Percentiles rank a stretch among this genome's conserved stretches.
These are phyloP conservation scores for Spilosoma lubricipeda DNA, from an alignment of 2,888 invertebrate genomes.

Conservation along the genomic window DNA sequence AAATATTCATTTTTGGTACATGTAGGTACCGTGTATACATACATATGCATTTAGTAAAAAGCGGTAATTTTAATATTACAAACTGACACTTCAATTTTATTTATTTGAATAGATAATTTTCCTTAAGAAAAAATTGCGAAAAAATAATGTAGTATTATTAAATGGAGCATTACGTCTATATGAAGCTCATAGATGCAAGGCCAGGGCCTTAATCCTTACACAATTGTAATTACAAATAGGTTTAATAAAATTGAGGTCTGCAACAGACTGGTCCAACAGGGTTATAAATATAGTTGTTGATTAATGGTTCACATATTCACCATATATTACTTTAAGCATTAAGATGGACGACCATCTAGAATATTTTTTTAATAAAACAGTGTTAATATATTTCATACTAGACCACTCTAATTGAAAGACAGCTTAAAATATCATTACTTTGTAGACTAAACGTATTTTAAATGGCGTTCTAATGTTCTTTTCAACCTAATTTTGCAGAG, in stretches of 20 bases:
- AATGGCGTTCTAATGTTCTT: slow-evolving; percentile 30
- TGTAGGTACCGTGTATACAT: too few relatives aligned
- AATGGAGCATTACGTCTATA: background rate
- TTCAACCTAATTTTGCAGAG: slow-evolving; percentile 8
- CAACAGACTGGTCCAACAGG: background rate
- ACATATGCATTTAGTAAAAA: too few relatives aligned
- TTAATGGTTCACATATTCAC: background rate
- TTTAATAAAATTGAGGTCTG: background rate
- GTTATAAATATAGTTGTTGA: background rate
- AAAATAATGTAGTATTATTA: background rate
- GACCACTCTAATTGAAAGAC: slow-evolving; percentile 34
- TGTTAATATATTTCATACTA: background rate
- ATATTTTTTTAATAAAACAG: background rate
- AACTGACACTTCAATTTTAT: too few relatives aligned
- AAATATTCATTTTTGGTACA: too few relatives aligned
- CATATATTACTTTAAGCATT: background rate
- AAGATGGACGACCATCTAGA: background rate
- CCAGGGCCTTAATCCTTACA: background rate
- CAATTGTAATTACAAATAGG: background rate
- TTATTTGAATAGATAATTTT: background rate
- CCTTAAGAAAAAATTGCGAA: too few relatives aligned
- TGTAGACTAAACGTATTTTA: slow-evolving; percentile 38
- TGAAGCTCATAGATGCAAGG: background rate
- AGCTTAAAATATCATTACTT: slow-evolving; percentile 24
- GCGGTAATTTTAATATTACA: too few relatives aligned